A percentile compares a stretch with the other conserved stretches of the same genome.
These are phyloP conservation scores for Acanthosepion lycidas DNA, from an alignment of 2,888 invertebrate species.

Conservation along the genomic window DNA sequence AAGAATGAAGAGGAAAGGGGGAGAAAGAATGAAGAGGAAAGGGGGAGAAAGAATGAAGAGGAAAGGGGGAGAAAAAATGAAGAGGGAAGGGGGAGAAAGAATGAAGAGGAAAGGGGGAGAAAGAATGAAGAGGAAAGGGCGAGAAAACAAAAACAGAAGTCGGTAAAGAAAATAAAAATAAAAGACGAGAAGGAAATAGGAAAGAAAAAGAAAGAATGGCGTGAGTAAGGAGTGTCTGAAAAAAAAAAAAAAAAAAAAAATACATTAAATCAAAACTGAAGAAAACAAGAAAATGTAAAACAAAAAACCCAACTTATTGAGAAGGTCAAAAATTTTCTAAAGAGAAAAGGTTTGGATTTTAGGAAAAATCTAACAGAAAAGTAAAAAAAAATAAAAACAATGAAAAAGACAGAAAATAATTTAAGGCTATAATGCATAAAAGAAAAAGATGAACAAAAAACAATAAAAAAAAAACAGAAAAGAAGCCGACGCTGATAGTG, in stretches of 20 bases:
- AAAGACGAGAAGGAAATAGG: background rate
- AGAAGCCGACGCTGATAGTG: background rate
- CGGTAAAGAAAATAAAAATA: background rate
- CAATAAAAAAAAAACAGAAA: background rate
- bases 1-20: background rate
- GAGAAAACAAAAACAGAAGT: background rate
- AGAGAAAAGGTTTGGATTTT: background rate
- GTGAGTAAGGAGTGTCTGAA: no score
- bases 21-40: background rate
- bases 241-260: no score
- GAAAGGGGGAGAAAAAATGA: background rate
- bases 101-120: background rate
- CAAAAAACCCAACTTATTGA: no score
- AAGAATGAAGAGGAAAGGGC: background rate
- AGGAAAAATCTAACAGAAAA: background rate
- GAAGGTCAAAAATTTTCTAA: background rate
- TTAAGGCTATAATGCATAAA: no score
- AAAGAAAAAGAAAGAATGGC: background rate
- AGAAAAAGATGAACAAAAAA: background rate
- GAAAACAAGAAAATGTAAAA: no score
- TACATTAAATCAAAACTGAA: no score
- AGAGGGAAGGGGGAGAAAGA: background rate
- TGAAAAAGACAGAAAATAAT: no score
- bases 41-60: background rate
- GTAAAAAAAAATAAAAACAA: no score